Evolutionary conservation across 2,888 invertebrate genomes (phyloP).

Genomic region (Chamaedrilus cognettii): DNA sequence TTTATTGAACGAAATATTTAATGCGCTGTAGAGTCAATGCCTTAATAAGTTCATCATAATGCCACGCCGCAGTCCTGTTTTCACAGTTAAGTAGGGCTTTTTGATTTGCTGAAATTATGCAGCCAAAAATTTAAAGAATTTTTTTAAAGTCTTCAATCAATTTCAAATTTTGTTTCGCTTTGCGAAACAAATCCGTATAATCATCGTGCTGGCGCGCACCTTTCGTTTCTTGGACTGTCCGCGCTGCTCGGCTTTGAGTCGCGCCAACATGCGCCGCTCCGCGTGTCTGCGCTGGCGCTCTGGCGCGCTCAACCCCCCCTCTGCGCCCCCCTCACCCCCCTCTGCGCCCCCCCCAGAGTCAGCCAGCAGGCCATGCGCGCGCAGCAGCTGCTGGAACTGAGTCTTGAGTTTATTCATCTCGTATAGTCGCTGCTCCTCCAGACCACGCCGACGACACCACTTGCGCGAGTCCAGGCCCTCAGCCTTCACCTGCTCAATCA

Average conservation of each 20-base stretch:
- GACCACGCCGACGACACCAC: constrained; percentile 87
- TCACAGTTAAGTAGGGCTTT: no score
- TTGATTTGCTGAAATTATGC: no score
- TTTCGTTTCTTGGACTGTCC: constrained; percentile 70
- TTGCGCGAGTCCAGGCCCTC: constrained; percentile 62
- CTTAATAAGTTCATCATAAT: no score
- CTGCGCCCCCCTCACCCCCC: constrained; percentile 24
- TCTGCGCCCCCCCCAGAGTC: constrained; percentile 22
- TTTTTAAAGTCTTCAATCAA: no score
- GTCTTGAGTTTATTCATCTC: constrained; percentile 91
- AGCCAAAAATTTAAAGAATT: no score
- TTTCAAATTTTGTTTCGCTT: no score
- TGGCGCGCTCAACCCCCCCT: constrained; percentile 30
- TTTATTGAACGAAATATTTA: no score
- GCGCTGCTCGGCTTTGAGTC: constrained; percentile 74
- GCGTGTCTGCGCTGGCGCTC: constrained; percentile 84
- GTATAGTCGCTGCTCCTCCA: constrained; percentile 97
- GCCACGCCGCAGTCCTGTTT: no score
- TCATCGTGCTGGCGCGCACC: no score
- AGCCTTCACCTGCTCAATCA: constrained; percentile 54
- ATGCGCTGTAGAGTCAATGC: no score
- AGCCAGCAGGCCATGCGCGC: constrained; percentile 58
- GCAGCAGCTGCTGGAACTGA: constrained; percentile 83
- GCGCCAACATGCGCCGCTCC: constrained; percentile 82
- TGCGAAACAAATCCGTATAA: no score